phyloP scores from a whole-genome alignment of 2,888 invertebrate genomes.

The Drosophila mulleri region DNA sequence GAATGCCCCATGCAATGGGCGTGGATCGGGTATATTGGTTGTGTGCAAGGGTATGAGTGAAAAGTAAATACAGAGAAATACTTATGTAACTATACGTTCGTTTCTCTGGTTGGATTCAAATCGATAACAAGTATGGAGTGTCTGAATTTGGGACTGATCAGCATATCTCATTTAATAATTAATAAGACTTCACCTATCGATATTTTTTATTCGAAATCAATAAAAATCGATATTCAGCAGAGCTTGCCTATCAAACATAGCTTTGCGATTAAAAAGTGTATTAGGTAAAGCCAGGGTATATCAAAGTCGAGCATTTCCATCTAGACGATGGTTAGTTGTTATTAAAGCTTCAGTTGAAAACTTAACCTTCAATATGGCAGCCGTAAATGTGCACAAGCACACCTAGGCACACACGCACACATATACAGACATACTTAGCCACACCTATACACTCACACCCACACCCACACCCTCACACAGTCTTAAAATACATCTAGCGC shows the following conservation, averaged over 20 bases:
- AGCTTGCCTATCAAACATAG: too few species aligned
- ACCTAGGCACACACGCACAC: background rate
- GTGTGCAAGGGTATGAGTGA: background rate
- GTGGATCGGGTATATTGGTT: background rate
- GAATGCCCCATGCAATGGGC: background rate
- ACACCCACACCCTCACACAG: conserved; percentile 17
- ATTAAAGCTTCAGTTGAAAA: conserved; percentile 64
- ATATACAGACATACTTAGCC: too few species aligned
- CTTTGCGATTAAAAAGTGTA: too few species aligned
- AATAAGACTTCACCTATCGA: too few species aligned
- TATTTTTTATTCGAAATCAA: too few species aligned
- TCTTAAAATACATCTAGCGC: conserved; percentile 9
- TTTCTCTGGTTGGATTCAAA: too few species aligned
- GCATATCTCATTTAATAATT: too few species aligned
- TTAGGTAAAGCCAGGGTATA: background rate
- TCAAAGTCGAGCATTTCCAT: background rate
- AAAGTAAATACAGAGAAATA: background rate
- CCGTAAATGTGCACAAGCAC: conserved; percentile 44
- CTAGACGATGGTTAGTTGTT: conserved; percentile 17
- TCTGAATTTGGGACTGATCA: too few species aligned
- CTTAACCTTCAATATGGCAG: conserved; percentile 66
- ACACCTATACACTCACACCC: background rate
- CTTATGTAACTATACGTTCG: background rate
- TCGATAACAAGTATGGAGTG: too few species aligned
- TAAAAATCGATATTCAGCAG: too few species aligned